These are phyloP conservation scores for Hoplodrina blanda DNA, from an alignment of 2,888 invertebrate species.

Conservation along the genomic window DNA sequence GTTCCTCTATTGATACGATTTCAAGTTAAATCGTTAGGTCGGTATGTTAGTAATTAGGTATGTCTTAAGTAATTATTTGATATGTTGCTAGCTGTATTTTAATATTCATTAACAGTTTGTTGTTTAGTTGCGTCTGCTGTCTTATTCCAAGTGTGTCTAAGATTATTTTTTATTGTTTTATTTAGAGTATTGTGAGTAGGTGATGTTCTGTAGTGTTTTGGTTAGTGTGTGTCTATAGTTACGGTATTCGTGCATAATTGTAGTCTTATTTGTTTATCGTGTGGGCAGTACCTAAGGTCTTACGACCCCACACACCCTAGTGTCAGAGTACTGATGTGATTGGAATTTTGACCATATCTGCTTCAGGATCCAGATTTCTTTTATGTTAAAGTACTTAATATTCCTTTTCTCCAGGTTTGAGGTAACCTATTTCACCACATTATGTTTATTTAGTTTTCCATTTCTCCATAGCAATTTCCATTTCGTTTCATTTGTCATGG, in stretches of 20 bases:
- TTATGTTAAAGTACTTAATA: neutral
- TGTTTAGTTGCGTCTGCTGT: conserved; percentile 22
- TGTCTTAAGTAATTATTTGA: conserved; percentile 11
- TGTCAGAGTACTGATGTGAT: neutral
- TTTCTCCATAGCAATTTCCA: neutral
- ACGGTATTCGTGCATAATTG: conserved; percentile 15
- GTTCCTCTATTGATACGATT: conserved; percentile 45
- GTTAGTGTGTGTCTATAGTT: neutral
- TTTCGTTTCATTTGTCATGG: neutral
- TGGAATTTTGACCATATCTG: neutral
- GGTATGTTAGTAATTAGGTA: conserved; percentile 42
- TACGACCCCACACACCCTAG: too few relatives aligned
- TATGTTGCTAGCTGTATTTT: conserved; percentile 8
- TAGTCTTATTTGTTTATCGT: too few relatives aligned
- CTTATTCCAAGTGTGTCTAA: conserved; percentile 1
- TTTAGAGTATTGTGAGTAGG: neutral
- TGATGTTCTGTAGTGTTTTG: neutral
- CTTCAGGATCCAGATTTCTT: neutral
- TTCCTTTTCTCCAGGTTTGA: neutral
- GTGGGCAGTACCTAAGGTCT: too few relatives aligned
- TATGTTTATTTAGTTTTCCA: neutral
- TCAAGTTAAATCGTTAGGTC: conserved; percentile 41
- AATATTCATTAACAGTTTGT: conserved; percentile 27
- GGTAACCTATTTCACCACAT: neutral
- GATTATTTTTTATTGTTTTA: conserved; percentile 5